A percentile compares a stretch with the other conserved stretches of the same genome.
These are phyloP conservation scores for Artibeus jamaicensis DNA, from an alignment of 2,797 vertebrate genomes.

Conservation along the genomic window DNA sequence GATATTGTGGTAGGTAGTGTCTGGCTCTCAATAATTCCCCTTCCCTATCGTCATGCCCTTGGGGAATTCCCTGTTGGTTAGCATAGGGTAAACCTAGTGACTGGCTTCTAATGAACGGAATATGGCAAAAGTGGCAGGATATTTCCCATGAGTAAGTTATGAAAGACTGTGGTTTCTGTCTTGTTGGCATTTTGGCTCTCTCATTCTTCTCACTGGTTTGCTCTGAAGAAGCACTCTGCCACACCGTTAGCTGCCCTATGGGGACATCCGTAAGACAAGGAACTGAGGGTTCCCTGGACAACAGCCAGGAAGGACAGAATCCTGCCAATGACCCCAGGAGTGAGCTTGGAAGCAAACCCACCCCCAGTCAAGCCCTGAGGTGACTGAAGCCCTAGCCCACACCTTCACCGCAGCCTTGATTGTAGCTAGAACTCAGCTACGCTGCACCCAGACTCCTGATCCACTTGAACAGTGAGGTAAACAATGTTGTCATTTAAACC, in stretches of 20 bases:
- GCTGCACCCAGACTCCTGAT: neutral
- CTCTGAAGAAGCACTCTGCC: neutral
- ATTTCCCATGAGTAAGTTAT: neutral
- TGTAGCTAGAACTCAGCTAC: neutral
- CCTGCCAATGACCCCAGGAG: neutral
- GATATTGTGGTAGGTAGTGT: neutral
- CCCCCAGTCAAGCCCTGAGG: neutral
- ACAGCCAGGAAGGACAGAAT: neutral
- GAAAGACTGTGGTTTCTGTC: neutral
- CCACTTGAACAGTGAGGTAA: neutral
- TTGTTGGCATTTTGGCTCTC: neutral
- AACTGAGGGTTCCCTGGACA: neutral
- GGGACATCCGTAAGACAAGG: neutral
- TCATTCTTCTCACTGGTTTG: neutral
- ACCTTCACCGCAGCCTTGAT: neutral
- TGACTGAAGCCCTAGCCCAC: rapidly evolving
- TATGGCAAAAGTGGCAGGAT: neutral
- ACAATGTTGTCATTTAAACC: neutral
- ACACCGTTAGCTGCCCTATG: neutral
- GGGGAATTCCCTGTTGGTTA: neutral
- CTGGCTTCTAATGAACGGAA: neutral
- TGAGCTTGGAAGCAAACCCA: neutral
- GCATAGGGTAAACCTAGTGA: neutral
- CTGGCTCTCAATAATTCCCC: neutral
- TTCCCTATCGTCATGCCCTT: neutral